Evolutionary conservation across 1,140 invertebrate genomes (phyloP).

Genomic region (Drosophila bifasciata): DNA sequence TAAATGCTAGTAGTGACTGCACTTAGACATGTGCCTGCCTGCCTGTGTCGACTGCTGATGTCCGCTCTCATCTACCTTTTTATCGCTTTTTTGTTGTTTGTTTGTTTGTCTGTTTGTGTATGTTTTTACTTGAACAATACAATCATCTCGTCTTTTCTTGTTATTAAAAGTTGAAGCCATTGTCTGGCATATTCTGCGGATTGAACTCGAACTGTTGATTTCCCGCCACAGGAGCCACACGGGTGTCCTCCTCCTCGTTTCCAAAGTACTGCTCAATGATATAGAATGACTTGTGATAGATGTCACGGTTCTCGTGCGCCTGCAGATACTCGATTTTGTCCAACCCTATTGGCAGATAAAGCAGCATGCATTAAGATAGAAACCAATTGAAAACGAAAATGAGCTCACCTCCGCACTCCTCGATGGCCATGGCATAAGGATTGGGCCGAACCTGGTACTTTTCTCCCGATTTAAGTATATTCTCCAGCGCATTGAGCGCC

Average conservation of each 20-base stretch:
- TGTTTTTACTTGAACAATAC: not conserved
- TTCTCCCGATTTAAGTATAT: conserved; percentile 96
- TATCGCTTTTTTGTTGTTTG: conserved; percentile 11
- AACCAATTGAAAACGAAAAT: not conserved
- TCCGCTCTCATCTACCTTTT: not conserved
- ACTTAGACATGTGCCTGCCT: conserved; percentile 31
- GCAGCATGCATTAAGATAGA: conserved; percentile 7
- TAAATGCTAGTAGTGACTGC: conserved; percentile 75
- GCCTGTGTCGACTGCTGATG: not conserved
- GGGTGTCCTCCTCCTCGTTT: conserved; percentile 94
- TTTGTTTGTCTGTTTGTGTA: conserved; percentile 25
- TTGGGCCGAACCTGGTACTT: conserved; percentile 91
- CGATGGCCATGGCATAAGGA: conserved; percentile 95
- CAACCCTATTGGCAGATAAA: conserved; percentile 87
- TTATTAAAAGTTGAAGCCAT: conserved; percentile 91
- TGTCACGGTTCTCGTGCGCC: conserved; percentile 97
- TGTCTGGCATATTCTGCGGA: conserved; percentile 88
- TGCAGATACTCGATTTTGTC: conserved; percentile 99
- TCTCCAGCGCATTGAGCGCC: conserved; percentile 97
- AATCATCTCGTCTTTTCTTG: conserved; percentile 1
- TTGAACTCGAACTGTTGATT: conserved; percentile 91
- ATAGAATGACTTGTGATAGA: conserved; percentile 98
- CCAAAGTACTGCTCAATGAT: conserved; percentile 98
- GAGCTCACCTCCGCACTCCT: conserved; percentile 96
- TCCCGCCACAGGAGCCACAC: conserved; percentile 91